Base-by-base conservation (phyloP, 2,888 invertebrate genomes). In the Lasioglossum morio region DNA sequence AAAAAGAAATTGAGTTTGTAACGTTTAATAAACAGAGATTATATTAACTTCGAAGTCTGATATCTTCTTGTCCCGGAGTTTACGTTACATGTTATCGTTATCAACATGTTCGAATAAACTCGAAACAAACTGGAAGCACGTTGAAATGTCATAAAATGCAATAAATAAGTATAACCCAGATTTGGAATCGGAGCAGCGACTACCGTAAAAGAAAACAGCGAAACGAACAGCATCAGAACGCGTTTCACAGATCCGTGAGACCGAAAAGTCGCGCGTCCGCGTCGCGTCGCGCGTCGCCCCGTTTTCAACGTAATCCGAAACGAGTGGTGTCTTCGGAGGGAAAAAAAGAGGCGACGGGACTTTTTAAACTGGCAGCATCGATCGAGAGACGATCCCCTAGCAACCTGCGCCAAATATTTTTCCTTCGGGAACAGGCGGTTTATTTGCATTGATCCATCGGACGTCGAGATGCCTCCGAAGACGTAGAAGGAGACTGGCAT, bases 391-490 rank as follows among this genome's bases (percentile, higher is more conserved):
- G 70, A 66, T 69, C 66, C 78, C 60, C 27, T 19, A 63, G 48
- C 82, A 83, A 85, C 79, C 70, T 74, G 90, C 74, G 84, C 85
- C 87, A 88, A 90, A 91, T 89, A 91, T 90, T 89, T 91, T 91
- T 91, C 79, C 74, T 76, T 48, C 79, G 82, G 77, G 84, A 87
- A 91, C 90, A 88, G 85, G 53, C 84, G 86, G 93, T 94, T 94
- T 94, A 93, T 94, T 94, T 93, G 92, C 92, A 92, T 91, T 89
- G 91, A 92, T 92, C 91, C 92, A 88, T 91, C 93, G 87, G 85
- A 88, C 88, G 91, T 91, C 91, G 91, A 89, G 88, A 91, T 86
- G 91, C 88, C 86, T 86, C 77, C 86, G 84, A 83, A 85, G 66
- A 82, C 86, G 86, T 84, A 53, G 78, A 82, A 89, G 88, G 77